Conservation (phyloP, 2,113 vertebrate species). For the Pavo muticus region DNA sequence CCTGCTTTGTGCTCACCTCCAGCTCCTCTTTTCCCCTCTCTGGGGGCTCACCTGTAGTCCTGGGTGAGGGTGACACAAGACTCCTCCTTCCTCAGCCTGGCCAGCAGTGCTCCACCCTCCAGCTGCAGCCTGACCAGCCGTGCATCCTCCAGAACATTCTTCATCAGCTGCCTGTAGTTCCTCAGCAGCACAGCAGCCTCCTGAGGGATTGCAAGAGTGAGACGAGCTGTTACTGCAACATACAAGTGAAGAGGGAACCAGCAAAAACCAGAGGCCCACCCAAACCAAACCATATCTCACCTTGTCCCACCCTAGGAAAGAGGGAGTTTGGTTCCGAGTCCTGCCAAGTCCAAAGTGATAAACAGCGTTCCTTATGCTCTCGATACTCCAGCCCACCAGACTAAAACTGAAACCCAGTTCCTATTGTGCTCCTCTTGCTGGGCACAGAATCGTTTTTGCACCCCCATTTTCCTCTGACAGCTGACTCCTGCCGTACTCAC, state of each 20-base stretch:
- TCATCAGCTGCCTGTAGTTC: conserved; percentile 83
- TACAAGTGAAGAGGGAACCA: neutral
- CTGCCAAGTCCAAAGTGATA: neutral
- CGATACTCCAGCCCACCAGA: neutral
- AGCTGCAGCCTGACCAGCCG: conserved; percentile 86
- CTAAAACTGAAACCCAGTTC: neutral
- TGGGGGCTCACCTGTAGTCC: conserved; percentile 70
- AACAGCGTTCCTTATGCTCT: neutral
- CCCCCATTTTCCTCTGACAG: neutral
- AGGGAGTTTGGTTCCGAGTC: neutral
- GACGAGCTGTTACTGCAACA: neutral
- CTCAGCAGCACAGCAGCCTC: conserved; percentile 81
- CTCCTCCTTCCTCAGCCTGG: conserved; percentile 85
- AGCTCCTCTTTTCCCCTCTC: neutral
- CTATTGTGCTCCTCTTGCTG: neutral
- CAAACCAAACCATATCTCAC: neutral
- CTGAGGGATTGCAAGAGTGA: conserved; percentile 69
- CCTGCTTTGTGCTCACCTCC: neutral
- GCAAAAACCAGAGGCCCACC: neutral
- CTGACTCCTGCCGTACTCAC: neutral
- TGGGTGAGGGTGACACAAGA: conserved; percentile 76
- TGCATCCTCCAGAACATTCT: conserved; percentile 82
- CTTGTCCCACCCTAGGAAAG: neutral
- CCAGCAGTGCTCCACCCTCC: conserved; percentile 87
- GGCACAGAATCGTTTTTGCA: neutral